Percentiles rank a stretch among this genome's conserved stretches.
Evolutionary conservation across 2,888 invertebrate species (phyloP).

Genomic region (Harmothoe impar): DNA sequence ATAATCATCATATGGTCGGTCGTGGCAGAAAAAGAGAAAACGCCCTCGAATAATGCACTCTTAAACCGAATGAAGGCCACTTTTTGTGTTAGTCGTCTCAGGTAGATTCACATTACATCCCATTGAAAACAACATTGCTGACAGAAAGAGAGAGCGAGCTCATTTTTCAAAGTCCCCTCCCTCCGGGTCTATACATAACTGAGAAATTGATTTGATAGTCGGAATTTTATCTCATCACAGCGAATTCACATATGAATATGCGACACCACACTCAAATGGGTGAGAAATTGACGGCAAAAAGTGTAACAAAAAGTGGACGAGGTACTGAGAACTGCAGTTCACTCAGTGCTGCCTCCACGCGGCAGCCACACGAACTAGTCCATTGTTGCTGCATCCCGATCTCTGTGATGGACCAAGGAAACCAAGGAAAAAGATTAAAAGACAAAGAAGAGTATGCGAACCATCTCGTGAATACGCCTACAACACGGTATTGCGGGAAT

Average conservation of each 20-base stretch:
- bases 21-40: neutral
- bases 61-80: neutral
- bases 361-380: neutral
- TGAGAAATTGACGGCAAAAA: neutral
- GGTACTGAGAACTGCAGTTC: neutral
- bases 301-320: neutral
- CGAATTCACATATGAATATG: neutral
- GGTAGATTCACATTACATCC: neutral
- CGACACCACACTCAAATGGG: neutral
- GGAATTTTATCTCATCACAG: neutral
- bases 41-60: constrained; percentile 15
- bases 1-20: constrained; percentile 14
- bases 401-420: neutral
- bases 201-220: neutral
- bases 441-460: no score
- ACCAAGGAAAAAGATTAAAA: neutral
- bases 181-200: neutral
- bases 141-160: neutral
- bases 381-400: neutral
- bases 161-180: neutral
- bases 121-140: constrained; percentile 13
- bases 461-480: no score
- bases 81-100: neutral
- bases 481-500: no score
- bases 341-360: neutral